Conservation (phyloP, 2,113 vertebrate genomes). For the Oxyura jamaicensis region DNA sequence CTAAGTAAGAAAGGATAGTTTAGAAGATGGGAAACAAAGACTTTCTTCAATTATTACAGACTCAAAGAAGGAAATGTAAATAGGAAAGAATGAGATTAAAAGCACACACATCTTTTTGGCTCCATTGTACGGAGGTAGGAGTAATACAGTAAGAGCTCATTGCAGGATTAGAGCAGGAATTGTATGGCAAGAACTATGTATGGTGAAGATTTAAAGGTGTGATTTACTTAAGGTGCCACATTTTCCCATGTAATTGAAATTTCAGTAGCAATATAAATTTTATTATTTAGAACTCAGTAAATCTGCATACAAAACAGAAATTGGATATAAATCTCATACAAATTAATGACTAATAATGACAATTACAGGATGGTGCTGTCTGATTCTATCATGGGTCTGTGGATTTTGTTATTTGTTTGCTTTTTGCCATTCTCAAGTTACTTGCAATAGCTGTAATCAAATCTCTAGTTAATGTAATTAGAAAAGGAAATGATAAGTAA, state of each 20-base stretch:
- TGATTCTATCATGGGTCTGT: background rate
- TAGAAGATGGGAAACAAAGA: background rate
- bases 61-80: background rate
- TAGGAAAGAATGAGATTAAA: background rate
- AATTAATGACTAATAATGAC: background rate
- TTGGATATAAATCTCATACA: background rate
- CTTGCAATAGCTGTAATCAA: background rate
- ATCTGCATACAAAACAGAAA: slow-evolving; percentile 8
- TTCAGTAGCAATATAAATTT: background rate
- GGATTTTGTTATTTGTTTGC: background rate
- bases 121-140: background rate
- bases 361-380: background rate
- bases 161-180: background rate
- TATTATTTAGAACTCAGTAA: background rate
- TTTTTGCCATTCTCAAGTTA: slow-evolving; percentile 1
- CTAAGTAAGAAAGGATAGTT: background rate
- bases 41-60: background rate
- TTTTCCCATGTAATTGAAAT: background rate
- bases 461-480: slow-evolving; percentile 6
- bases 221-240: background rate
- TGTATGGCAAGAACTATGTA: background rate
- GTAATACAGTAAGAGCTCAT: background rate
- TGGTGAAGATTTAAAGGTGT: background rate
- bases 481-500: slow-evolving; percentile 23
- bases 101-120: background rate